These are phyloP conservation scores for Nemopilema nomurai DNA, from an alignment of 30 jellyfish, hydroid and myxozoan genomes.

Conservation along the genomic window DNA sequence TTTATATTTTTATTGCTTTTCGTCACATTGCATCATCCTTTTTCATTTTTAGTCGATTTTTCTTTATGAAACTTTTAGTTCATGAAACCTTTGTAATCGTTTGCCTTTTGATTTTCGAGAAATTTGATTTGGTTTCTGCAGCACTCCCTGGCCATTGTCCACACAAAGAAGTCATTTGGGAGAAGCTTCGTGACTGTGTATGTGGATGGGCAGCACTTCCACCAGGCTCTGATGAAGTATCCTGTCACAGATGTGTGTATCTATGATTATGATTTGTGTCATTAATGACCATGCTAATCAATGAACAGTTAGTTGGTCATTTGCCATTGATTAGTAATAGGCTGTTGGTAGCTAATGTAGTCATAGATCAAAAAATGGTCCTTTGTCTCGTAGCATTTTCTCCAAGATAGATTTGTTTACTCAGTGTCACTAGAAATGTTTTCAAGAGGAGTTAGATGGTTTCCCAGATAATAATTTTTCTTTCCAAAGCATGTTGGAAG, in stretches of 20 bases:
- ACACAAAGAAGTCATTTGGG: constrained; percentile 70
- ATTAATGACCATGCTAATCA: not conserved
- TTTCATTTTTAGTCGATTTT: too few species aligned
- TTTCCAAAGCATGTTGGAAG: too few species aligned
- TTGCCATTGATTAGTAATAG: too few species aligned
- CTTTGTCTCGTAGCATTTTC: not conserved
- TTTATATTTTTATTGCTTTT: too few species aligned
- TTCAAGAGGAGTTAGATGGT: too few species aligned
- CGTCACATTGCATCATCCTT: too few species aligned
- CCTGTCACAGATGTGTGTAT: constrained; percentile 68
- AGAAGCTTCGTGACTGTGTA: constrained; percentile 71
- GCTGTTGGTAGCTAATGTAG: too few species aligned
- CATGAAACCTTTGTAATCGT: not conserved
- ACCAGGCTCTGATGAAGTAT: constrained; percentile 66
- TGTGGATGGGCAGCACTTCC: constrained; percentile 81
- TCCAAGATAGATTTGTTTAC: not conserved
- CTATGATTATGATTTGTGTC: not conserved
- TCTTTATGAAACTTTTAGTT: too few species aligned
- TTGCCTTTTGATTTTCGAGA: not conserved
- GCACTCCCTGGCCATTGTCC: constrained; percentile 91
- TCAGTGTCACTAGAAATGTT: too few species aligned
- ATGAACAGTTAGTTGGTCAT: too few species aligned
- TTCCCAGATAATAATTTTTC: too few species aligned
- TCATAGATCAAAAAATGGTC: too few species aligned
- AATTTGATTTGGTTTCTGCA: constrained; percentile 2